phyloP scores from a whole-genome alignment of 2,888 invertebrate species.

The Troides aeacus region DNA sequence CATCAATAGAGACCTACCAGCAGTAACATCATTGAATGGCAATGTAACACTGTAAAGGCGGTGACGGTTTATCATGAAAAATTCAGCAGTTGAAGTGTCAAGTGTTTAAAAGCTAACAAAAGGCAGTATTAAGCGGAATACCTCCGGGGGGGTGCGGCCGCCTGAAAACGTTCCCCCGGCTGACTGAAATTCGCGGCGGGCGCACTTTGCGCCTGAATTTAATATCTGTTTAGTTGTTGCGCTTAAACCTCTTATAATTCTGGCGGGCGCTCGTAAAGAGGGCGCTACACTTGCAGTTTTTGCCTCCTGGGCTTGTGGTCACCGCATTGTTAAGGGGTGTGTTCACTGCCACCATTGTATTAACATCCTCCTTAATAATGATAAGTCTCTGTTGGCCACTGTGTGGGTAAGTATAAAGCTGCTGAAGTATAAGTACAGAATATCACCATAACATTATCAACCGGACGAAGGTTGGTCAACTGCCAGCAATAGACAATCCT shows the following conservation, averaged over 20 bases:
- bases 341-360: neutral
- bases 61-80: no score
- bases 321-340: slow-evolving; percentile 72
- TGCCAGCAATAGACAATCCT: no score
- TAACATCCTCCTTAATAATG: no score
- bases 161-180: slow-evolving; percentile 20
- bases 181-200: slow-evolving; percentile 28
- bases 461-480: no score
- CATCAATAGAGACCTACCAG: no score
- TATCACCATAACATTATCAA: no score
- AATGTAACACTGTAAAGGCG: no score
- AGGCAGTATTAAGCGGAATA: slow-evolving; percentile 17
- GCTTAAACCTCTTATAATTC: slow-evolving; percentile 70
- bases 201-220: slow-evolving; percentile 49
- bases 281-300: slow-evolving; percentile 71
- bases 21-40: no score
- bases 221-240: slow-evolving; percentile 56
- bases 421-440: no score
- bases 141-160: slow-evolving; percentile 8
- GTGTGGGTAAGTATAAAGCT: no score
- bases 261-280: slow-evolving; percentile 64
- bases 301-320: slow-evolving; percentile 65
- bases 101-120: slow-evolving; percentile 7
- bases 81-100: neutral
- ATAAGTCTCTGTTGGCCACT: no score